Percentiles rank a stretch among this genome's conserved stretches.
phyloP scores from a whole-genome alignment of 2,113 vertebrate genomes.

The Chitala chitala region DNA sequence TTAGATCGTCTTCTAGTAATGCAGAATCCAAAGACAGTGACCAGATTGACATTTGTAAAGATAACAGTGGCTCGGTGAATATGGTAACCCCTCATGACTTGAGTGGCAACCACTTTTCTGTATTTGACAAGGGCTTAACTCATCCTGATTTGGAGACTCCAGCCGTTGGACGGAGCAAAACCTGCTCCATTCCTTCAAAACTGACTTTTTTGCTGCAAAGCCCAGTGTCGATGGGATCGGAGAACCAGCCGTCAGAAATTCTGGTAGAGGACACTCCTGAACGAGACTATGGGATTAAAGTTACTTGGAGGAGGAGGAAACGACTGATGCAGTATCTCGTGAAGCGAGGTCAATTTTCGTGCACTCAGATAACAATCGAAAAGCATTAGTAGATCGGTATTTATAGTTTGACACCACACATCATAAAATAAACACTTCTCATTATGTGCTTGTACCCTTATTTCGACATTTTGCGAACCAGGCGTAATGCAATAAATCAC shows the following conservation, averaged over 20 bases:
- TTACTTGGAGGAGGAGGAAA: slow-evolving; percentile 76
- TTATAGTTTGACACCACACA: neutral
- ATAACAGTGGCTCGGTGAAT: slow-evolving; percentile 8
- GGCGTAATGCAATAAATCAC: neutral
- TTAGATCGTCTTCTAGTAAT: neutral
- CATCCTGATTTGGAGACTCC: slow-evolving; percentile 54
- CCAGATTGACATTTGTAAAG: neutral
- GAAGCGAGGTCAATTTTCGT: slow-evolving; percentile 61
- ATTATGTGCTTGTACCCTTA: too few relatives aligned
- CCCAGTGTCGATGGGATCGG: slow-evolving; percentile 14
- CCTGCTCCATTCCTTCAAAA: slow-evolving; percentile 3
- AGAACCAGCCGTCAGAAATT: slow-evolving; percentile 40
- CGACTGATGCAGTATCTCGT: slow-evolving; percentile 62
- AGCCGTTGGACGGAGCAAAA: slow-evolving; percentile 32
- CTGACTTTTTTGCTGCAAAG: slow-evolving; percentile 23
- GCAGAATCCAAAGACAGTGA: slow-evolving; percentile 14
- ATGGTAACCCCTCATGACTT: slow-evolving; percentile 23
- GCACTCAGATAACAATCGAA: slow-evolving; percentile 55
- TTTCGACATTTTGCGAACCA: neutral
- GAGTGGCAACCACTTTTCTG: neutral
- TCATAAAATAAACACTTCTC: too few relatives aligned
- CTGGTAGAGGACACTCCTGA: slow-evolving; percentile 81
- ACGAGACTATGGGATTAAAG: slow-evolving; percentile 75
- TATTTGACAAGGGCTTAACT: slow-evolving; percentile 22
- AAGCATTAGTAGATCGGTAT: slow-evolving; percentile 26